A percentile compares a stretch with the other conserved stretches of the same genome.
Conservation (phyloP, 1,140 invertebrate species). For the Aphelenchoides fujianensis region DNA sequence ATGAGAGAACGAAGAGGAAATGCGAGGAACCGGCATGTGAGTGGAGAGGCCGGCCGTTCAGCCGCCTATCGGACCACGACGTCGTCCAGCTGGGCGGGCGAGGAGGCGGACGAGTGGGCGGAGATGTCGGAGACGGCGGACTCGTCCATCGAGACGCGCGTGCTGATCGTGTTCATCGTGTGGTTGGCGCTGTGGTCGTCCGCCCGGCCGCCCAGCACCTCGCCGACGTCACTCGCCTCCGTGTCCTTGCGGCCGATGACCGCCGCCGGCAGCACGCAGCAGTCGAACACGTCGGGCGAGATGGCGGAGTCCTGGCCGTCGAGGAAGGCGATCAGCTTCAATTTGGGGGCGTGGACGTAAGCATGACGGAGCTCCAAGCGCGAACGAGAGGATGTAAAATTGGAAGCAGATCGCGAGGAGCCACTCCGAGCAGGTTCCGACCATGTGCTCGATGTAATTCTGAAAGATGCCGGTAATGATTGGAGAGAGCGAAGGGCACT, state of each 20-base stretch:
- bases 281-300: slow-evolving; percentile 9
- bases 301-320: neutral
- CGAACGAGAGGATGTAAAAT: slow-evolving; percentile 63
- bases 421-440: slow-evolving; percentile 64
- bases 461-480: slow-evolving; percentile 49
- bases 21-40: neutral
- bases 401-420: slow-evolving; percentile 63
- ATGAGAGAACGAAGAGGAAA: too few relatives aligned
- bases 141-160: neutral
- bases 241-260: neutral
- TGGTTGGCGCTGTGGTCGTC: neutral
- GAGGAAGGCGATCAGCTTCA: slow-evolving; percentile 39
- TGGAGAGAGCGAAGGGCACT: slow-evolving; percentile 19
- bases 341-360: slow-evolving; percentile 47
- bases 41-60: neutral
- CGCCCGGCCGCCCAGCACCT: neutral
- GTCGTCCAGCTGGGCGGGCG: neutral
- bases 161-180: neutral
- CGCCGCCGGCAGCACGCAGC: slow-evolving; percentile 11
- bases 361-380: slow-evolving; percentile 47
- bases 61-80: neutral
- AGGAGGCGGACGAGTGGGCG: neutral
- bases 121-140: neutral
- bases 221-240: neutral
- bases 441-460: slow-evolving; percentile 63